Percentiles rank a stretch among this genome's conserved stretches.
phyloP scores from a whole-genome alignment of 92 coral and sea anemone genomes.

The Virgularia gustaviana region DNA sequence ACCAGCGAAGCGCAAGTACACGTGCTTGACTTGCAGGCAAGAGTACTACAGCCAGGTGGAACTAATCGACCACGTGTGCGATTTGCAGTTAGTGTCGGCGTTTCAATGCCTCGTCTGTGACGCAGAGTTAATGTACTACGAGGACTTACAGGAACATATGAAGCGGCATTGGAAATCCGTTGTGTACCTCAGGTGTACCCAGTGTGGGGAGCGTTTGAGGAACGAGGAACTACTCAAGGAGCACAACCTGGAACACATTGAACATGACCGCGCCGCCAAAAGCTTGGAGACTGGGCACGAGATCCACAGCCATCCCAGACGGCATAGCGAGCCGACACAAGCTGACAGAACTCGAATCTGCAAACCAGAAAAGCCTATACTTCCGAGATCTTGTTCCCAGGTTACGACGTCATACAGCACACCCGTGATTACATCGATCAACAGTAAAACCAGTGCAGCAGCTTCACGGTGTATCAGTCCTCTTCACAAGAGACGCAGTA shows the following conservation, averaged over 20 bases:
- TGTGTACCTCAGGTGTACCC: constrained; percentile 20
- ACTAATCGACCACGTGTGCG: constrained; percentile 14
- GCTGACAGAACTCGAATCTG: neutral
- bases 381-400: neutral
- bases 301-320: neutral
- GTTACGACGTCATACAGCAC: neutral
- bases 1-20: constrained; percentile 16
- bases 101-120: constrained; percentile 65
- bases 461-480: too few species aligned
- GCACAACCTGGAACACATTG: constrained; percentile 29
- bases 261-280: neutral
- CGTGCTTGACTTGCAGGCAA: constrained; percentile 11
- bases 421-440: constrained; percentile 7
- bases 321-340: neutral
- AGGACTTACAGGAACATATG: constrained; percentile 74
- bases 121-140: constrained; percentile 72
- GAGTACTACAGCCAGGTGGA: neutral
- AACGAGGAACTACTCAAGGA: constrained; percentile 24
- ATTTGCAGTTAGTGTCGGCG: neutral
- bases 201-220: constrained; percentile 9
- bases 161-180: constrained; percentile 58
- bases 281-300: neutral
- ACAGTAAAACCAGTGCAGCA: too few species aligned
- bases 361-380: neutral
- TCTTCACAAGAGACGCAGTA: too few species aligned